A percentile compares a stretch with the other conserved stretches of the same genome.
Evolutionary conservation across 1,140 invertebrate genomes (phyloP).

Genomic region (Penaeus chinensis): DNA sequence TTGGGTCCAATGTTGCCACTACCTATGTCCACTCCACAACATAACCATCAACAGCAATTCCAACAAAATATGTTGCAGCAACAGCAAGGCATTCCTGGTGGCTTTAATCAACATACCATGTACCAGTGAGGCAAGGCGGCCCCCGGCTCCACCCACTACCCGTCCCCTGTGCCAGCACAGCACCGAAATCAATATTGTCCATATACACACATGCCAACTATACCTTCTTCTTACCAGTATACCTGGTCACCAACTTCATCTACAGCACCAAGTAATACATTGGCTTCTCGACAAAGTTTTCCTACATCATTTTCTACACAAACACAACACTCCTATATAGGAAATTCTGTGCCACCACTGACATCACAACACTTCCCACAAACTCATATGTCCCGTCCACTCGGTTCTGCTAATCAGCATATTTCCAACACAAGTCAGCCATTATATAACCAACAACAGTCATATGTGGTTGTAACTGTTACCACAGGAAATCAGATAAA

Average conservation of each 20-base stretch:
- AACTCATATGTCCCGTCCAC: slow-evolving; percentile 19
- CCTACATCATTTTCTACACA: slow-evolving; percentile 25
- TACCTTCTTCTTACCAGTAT: slow-evolving; percentile 32
- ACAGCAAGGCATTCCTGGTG: slow-evolving; percentile 51
- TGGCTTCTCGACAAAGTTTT: slow-evolving; percentile 31
- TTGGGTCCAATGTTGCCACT: slow-evolving; percentile 57
- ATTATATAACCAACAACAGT: too few relatives aligned
- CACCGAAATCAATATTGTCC: slow-evolving; percentile 47
- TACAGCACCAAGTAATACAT: slow-evolving; percentile 24
- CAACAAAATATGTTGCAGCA: slow-evolving; percentile 58
- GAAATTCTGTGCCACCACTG: slow-evolving; percentile 23
- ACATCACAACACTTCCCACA: slow-evolving; percentile 38
- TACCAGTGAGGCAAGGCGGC: slow-evolving; percentile 59
- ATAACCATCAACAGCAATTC: slow-evolving; percentile 59
- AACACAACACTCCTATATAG: slow-evolving; percentile 28
- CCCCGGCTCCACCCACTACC: slow-evolving; percentile 48
- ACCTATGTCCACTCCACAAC: slow-evolving; percentile 57
- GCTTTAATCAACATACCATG: slow-evolving; percentile 59
- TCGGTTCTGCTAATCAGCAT: background rate
- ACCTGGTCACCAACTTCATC: slow-evolving; percentile 27
- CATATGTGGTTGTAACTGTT: too few relatives aligned
- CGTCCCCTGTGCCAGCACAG: slow-evolving; percentile 53
- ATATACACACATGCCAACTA: slow-evolving; percentile 20
- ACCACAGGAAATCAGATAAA: too few relatives aligned
- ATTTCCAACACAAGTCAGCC: background rate